Evolutionary conservation across 1,140 invertebrate genomes (phyloP), one percentile per base, ranked within the genome.

Genomic region (Helicoverpa armigera): DNA sequence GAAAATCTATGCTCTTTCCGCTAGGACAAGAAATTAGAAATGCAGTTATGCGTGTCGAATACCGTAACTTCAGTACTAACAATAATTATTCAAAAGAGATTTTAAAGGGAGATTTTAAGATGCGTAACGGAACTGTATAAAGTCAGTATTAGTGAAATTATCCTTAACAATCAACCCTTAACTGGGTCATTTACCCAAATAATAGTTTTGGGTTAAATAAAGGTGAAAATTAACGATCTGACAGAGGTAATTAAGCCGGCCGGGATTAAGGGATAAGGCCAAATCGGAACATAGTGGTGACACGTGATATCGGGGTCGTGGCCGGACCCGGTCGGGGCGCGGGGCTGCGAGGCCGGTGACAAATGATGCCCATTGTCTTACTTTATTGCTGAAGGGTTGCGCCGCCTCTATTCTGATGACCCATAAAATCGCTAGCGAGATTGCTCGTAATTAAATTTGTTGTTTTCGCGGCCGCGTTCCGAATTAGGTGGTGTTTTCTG

Each of bases 351-450:
- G 65, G 82, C 53, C 81, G 79, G 87, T 91, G 91, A 92, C 87
- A 89, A 91, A 92, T 91, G 89, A 91, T 85, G 82, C 79, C 81
- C 80, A 86, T 91, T 92, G 89, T 92, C 91, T 91, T 91, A 88
- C 67, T 82, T 82, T 82, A 91, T 91, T 89, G 86, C 85, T 72
- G 85, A 81, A 86, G 84, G 84, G 84, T 85, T 84, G 73, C 77
- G 54, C 73, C 16, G 53, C 54, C 75, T 65, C 61, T 5, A 54
- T 80, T 74, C 70, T 67, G 81, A 81, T 82, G 76, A 81, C 79
- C 80, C 74, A 77, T 61, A 77, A 80, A 81, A 67, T 74, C 77
- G 77, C 61, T 72, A 54, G 69, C 53, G 56, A 63, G 61, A 76
- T 83, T 84, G 84, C 61, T 35, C 29, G 75, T 77, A 54, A 65